Evolutionary conservation across 2,888 invertebrate species (phyloP).

Genomic region (Tryphoninae sp.): DNA sequence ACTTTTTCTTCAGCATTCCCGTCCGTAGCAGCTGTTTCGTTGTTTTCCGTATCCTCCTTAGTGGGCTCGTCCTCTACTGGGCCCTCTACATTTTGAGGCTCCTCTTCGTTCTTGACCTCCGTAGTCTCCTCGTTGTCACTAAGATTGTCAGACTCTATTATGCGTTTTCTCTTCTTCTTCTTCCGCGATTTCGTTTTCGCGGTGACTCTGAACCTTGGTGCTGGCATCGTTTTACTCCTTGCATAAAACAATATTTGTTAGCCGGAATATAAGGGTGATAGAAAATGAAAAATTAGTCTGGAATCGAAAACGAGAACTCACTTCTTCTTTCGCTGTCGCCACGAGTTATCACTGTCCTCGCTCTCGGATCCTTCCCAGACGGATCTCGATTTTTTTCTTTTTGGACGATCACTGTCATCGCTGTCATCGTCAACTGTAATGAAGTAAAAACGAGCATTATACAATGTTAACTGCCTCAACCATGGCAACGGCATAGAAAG

Average conservation of each 20-base stretch:
- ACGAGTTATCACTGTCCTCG: conserved; percentile 85
- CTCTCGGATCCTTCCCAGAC: conserved; percentile 85
- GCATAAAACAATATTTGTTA: conserved; percentile 34
- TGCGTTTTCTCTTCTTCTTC: conserved; percentile 81
- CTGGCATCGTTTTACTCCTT: conserved; percentile 75
- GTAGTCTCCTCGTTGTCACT: conserved; percentile 81
- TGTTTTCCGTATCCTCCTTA: conserved; percentile 6
- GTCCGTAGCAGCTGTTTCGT: conserved; percentile 52
- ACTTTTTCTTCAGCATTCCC: conserved; percentile 29
- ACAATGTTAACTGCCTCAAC: neutral
- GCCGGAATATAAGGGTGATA: neutral
- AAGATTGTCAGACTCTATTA: conserved; percentile 77
- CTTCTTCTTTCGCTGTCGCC: conserved; percentile 83
- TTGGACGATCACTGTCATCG: conserved; percentile 84
- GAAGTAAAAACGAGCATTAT: neutral
- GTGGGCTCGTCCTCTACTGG: conserved; percentile 23
- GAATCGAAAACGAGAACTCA: conserved; percentile 64
- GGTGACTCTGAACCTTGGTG: conserved; percentile 70
- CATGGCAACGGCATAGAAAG: neutral
- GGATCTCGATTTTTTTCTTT: conserved; percentile 84
- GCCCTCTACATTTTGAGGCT: conserved; percentile 52
- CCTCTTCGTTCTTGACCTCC: conserved; percentile 36
- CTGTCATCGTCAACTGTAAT: conserved; percentile 82
- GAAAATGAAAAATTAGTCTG: neutral
- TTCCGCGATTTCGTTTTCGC: conserved; percentile 80